These are phyloP conservation scores for Subacronicta megacephala DNA, from an alignment of 2,888 invertebrate genomes.

Conservation along the genomic window DNA sequence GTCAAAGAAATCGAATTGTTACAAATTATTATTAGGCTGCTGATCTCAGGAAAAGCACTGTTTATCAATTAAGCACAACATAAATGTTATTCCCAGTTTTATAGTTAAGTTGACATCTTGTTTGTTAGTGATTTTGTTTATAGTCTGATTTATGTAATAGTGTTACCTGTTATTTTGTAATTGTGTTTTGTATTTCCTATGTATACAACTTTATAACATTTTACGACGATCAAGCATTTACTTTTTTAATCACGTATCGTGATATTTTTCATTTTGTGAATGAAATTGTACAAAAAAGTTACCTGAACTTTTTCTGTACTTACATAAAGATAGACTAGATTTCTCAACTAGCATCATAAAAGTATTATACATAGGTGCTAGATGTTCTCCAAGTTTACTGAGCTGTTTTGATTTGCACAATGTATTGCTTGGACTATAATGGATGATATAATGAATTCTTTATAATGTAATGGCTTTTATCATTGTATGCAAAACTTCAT, in stretches of 20 bases:
- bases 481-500: constrained; percentile 22
- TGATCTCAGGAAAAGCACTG: constrained; percentile 68
- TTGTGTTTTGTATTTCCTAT: constrained; percentile 64
- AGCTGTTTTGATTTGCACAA: constrained; percentile 37
- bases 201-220: constrained; percentile 34
- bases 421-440: constrained; percentile 29
- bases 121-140: constrained; percentile 81
- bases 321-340: constrained; percentile 64
- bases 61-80: constrained; percentile 76
- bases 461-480: constrained; percentile 36
- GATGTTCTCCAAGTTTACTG: constrained; percentile 56
- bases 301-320: constrained; percentile 80
- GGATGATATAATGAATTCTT: constrained; percentile 16
- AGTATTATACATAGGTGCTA: constrained; percentile 69
- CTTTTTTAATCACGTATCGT: constrained; percentile 48
- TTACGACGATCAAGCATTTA: constrained; percentile 63
- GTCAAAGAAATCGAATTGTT: constrained; percentile 11
- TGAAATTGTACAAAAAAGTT: constrained; percentile 82
- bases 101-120: constrained; percentile 76
- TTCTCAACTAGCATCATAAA: constrained; percentile 64
- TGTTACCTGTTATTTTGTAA: constrained; percentile 80
- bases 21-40: constrained; percentile 43
- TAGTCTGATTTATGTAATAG: constrained; percentile 82
- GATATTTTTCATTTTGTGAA: constrained; percentile 41
- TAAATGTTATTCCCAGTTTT: constrained; percentile 71